A percentile compares a stretch with the other conserved stretches of the same genome.
Evolutionary conservation across 1,140 invertebrate genomes (phyloP).

Genomic region (Macrobrachium nipponense): DNA sequence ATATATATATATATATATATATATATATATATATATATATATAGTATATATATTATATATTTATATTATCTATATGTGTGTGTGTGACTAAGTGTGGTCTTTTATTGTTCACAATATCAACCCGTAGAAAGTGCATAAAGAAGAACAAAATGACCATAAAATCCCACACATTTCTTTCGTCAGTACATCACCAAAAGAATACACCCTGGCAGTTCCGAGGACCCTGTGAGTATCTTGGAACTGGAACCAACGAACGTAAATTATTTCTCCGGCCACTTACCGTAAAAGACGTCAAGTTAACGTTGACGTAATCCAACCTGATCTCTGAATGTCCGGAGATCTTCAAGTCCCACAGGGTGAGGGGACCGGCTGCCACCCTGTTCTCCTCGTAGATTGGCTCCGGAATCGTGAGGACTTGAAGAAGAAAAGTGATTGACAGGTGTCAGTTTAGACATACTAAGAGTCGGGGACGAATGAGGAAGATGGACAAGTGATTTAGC

Average conservation of each 20-base stretch:
- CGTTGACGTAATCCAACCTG: constrained; percentile 35
- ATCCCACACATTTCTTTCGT: too few relatives aligned
- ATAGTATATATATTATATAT: neutral
- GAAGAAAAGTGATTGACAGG: neutral
- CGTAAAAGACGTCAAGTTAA: constrained; percentile 41
- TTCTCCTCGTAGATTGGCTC: constrained; percentile 19
- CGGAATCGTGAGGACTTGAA: constrained; percentile 21
- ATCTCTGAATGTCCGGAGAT: constrained; percentile 34
- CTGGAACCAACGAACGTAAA: too few relatives aligned
- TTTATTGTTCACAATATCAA: too few relatives aligned
- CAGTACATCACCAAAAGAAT: too few relatives aligned
- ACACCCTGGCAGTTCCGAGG: too few relatives aligned
- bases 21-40: constrained; percentile 4
- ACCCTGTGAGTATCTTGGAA: too few relatives aligned
- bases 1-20: neutral
- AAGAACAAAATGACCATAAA: too few relatives aligned
- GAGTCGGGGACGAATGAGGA: neutral
- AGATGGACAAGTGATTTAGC: neutral
- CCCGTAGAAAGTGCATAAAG: too few relatives aligned
- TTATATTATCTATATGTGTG: neutral
- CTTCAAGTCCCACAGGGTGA: constrained; percentile 31
- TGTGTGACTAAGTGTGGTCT: too few relatives aligned
- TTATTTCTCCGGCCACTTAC: constrained; percentile 1
- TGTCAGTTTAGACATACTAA: too few relatives aligned
- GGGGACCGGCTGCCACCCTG: constrained; percentile 1